phyloP scores from a whole-genome alignment of 2,113 vertebrate species.

The Ovis canadensis region DNA sequence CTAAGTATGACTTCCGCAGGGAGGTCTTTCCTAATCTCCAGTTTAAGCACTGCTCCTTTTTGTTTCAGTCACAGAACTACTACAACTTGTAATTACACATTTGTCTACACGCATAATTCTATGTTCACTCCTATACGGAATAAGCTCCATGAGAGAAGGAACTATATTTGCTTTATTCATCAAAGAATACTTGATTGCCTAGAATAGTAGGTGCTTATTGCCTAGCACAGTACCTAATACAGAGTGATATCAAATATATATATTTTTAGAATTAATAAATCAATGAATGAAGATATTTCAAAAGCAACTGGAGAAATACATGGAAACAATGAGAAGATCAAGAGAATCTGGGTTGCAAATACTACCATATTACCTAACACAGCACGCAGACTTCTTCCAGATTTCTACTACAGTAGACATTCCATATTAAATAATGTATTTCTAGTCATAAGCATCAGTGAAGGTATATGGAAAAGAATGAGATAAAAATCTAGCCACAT shows the following conservation, averaged over 20 bases:
- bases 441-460: not conserved
- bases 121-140: not conserved
- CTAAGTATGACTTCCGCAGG: not conserved
- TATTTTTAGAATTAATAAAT: slow-evolving; percentile 18
- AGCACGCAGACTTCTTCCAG: not conserved
- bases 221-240: not conserved
- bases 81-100: not conserved
- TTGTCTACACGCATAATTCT: slow-evolving; percentile 8
- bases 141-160: not conserved
- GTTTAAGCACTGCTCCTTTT: not conserved
- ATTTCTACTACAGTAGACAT: not conserved
- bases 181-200: not conserved
- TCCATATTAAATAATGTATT: slow-evolving; percentile 1
- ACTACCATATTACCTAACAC: not conserved
- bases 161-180: not conserved
- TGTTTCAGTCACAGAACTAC: slow-evolving; percentile 20
- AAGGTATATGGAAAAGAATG: not conserved
- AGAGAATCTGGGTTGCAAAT: not conserved
- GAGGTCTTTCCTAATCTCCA: not conserved
- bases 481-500: not conserved
- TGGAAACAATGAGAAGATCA: slow-evolving; percentile 16
- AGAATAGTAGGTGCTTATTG: not conserved
- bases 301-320: not conserved
- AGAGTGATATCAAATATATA: not conserved
- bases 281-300: not conserved